A percentile compares a stretch with the other conserved stretches of the same genome.
Evolutionary conservation across 2,113 vertebrate genomes (phyloP).

Genomic region (Aptenodytes forsteri): DNA sequence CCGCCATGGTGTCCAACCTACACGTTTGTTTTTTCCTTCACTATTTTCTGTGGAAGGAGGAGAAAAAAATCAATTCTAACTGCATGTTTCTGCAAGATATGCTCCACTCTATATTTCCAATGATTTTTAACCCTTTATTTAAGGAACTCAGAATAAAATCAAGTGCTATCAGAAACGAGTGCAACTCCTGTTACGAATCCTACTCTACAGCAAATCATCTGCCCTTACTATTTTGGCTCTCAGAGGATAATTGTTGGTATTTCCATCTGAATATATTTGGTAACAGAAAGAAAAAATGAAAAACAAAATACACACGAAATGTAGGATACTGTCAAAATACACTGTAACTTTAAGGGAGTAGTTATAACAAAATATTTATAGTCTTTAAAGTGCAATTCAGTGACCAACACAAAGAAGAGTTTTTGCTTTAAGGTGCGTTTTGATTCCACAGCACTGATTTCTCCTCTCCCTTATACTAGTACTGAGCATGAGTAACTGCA

Average conservation of each 20-base stretch:
- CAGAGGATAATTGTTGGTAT: background rate
- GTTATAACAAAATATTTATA: background rate
- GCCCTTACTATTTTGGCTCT: background rate
- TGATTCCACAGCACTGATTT: background rate
- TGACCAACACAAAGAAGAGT: background rate
- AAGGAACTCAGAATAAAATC: background rate
- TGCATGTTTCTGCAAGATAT: conserved; percentile 3
- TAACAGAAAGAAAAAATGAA: background rate
- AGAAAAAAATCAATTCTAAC: background rate
- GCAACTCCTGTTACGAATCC: background rate
- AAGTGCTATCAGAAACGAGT: background rate
- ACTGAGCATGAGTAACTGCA: background rate
- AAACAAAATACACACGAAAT: background rate
- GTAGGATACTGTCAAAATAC: background rate
- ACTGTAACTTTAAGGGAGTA: background rate
- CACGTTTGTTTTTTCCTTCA: background rate
- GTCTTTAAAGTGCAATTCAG: background rate
- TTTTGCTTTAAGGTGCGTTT: background rate
- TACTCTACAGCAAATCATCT: background rate
- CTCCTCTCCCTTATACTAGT: background rate
- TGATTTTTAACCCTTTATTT: background rate
- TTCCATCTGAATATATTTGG: background rate
- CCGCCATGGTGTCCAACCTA: background rate
- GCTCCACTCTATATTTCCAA: background rate
- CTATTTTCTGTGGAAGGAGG: background rate